phyloP scores from a whole-genome alignment of 2,113 vertebrate genomes.

The Sorex araneus region DNA sequence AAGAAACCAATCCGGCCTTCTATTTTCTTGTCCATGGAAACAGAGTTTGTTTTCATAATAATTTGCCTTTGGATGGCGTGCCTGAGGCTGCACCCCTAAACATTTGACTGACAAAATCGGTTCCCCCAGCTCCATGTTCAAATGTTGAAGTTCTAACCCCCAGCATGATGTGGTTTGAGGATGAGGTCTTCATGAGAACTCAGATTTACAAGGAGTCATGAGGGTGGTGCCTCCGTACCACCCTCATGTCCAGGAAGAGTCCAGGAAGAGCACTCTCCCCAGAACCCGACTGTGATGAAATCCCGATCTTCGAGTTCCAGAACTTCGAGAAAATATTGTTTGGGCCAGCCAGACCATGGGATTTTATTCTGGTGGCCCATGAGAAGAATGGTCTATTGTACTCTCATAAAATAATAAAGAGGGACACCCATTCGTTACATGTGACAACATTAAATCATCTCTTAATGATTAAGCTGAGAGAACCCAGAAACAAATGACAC shows the following conservation, averaged over 20 bases:
- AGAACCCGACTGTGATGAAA: background rate
- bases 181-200: background rate
- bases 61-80: conserved; percentile 8
- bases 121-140: background rate
- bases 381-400: background rate
- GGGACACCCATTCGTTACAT: background rate
- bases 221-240: background rate
- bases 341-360: background rate
- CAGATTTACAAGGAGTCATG: background rate
- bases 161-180: background rate
- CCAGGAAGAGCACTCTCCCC: background rate
- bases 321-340: conserved; percentile 12
- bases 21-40: background rate
- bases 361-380: background rate
- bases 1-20: background rate
- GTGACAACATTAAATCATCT: background rate
- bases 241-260: no score
- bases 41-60: background rate
- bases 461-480: background rate
- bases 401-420: background rate
- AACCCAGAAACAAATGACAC: background rate
- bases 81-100: conserved; percentile 7
- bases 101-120: background rate
- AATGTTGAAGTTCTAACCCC: background rate
- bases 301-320: background rate